Percentiles rank a stretch among this genome's conserved stretches.
These are phyloP conservation scores for Ctenomys sociabilis DNA, from an alignment of 2,113 vertebrate species.

Conservation along the genomic window DNA sequence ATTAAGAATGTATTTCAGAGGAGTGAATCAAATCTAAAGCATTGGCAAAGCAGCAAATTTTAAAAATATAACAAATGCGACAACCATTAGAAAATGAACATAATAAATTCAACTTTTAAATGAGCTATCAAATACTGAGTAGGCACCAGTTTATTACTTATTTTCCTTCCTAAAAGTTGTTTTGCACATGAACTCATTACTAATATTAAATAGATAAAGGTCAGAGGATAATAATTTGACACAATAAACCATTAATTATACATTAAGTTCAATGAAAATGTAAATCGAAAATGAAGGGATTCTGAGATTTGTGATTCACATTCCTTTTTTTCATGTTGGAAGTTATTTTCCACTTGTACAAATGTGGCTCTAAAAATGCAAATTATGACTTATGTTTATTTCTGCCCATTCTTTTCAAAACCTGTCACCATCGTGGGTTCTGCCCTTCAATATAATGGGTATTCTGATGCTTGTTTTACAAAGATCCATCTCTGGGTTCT, in stretches of 20 bases:
- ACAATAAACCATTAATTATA: neutral
- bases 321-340: conserved; percentile 58
- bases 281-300: neutral
- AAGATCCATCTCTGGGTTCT: conserved; percentile 54
- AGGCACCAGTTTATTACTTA: neutral
- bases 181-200: neutral
- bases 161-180: neutral
- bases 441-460: conserved; percentile 65
- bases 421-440: conserved; percentile 61
- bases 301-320: neutral
- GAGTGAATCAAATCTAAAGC: neutral
- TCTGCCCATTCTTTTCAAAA: conserved; percentile 69
- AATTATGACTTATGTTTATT: conserved; percentile 69
- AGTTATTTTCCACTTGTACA: conserved; percentile 57
- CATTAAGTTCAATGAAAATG: conserved; percentile 16
- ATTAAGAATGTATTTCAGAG: neutral
- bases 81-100: neutral
- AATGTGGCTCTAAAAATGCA: conserved; percentile 56
- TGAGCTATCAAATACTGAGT: neutral
- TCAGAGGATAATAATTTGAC: neutral
- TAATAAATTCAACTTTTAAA: neutral
- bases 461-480: conserved; percentile 67
- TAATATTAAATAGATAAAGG: conserved; percentile 19
- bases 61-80: neutral
- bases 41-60: neutral